A percentile compares a stretch with the other conserved stretches of the same genome.
Conservation (phyloP, 2,888 invertebrate genomes). For the Herminia tarsipennalis region DNA sequence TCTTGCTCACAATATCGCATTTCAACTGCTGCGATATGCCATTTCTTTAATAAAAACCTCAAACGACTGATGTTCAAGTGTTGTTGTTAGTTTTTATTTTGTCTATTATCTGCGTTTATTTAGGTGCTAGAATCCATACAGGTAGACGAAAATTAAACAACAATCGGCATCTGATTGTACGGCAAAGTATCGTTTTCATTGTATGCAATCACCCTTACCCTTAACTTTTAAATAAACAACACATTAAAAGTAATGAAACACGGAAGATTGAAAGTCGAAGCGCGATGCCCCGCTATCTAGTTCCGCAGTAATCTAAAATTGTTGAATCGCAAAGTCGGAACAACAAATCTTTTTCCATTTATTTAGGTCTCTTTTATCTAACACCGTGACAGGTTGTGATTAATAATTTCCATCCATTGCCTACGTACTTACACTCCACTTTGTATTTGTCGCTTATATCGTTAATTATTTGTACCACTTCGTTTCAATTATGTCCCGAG, state of each 20-base stretch:
- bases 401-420: slow-evolving; percentile 44
- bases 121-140: no score
- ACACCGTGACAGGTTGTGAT: slow-evolving; percentile 38
- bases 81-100: no score
- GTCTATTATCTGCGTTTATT: no score
- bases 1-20: no score
- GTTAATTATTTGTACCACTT: slow-evolving; percentile 44
- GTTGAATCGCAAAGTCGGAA: slow-evolving; percentile 31
- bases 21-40: no score
- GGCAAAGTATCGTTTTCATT: no score
- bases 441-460: slow-evolving; percentile 43
- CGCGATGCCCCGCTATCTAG: slow-evolving; percentile 11
- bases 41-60: no score
- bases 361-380: slow-evolving; percentile 38
- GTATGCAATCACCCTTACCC: not conserved
- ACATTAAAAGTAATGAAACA: slow-evolving; percentile 3
- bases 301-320: slow-evolving; percentile 32
- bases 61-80: no score
- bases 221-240: not conserved
- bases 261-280: slow-evolving; percentile 7
- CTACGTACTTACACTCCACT: slow-evolving; percentile 41
- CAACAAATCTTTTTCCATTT: slow-evolving; percentile 42
- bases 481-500: slow-evolving; percentile 37
- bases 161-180: no score
- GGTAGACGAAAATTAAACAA: no score